Conservation (phyloP, 2,113 vertebrate genomes). For the Bubo bubo region DNA sequence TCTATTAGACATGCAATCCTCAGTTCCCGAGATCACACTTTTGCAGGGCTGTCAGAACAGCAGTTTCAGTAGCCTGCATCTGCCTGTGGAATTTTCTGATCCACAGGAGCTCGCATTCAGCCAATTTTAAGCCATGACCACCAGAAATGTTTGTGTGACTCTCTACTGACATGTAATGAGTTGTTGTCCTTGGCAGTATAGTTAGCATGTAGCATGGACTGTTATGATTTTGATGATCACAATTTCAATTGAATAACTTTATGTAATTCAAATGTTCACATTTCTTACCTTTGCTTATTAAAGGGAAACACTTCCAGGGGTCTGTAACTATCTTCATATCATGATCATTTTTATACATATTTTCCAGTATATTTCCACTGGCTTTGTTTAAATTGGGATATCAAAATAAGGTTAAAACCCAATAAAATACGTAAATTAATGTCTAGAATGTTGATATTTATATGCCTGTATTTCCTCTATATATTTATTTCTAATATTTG, state of each 20-base stretch:
- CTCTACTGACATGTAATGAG: background rate
- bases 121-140: background rate
- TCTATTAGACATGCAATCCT: background rate
- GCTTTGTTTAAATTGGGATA: background rate
- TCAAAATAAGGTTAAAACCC: background rate
- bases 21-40: background rate
- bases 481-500: background rate
- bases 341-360: background rate
- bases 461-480: background rate
- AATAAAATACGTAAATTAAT: background rate
- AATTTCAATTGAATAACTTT: background rate
- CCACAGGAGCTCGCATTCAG: background rate
- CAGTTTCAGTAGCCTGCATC: background rate
- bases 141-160: background rate
- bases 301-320: background rate
- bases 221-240: background rate
- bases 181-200: background rate
- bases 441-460: background rate
- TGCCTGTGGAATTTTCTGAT: background rate
- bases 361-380: background rate
- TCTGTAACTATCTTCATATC: background rate
- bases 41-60: background rate
- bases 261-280: background rate
- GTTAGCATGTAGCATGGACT: background rate
- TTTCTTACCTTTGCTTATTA: background rate